A percentile compares a stretch with the other conserved stretches of the same genome.
Conservation (phyloP, 2,888 invertebrate species). For the Cheilosia impressa region DNA sequence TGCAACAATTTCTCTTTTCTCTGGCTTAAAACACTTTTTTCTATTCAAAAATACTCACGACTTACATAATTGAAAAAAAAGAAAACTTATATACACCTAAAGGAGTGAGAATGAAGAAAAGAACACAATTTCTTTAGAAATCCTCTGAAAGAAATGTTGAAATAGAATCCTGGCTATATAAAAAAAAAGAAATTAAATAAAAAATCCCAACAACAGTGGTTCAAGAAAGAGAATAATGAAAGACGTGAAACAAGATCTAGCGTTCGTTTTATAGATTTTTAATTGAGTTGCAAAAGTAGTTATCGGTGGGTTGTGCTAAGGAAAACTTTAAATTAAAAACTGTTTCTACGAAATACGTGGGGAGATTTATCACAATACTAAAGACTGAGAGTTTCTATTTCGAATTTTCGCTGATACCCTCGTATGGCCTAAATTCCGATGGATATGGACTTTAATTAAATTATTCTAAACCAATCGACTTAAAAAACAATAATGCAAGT, state of each 20-base stretch:
- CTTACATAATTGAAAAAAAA: background rate
- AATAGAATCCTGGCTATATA: slow-evolving; percentile 14
- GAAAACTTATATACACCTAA: background rate
- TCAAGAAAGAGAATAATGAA: background rate
- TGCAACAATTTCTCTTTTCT: slow-evolving; percentile 32
- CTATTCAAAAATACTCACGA: background rate
- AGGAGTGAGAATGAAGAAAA: slow-evolving; percentile 15
- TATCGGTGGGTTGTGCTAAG: slow-evolving; percentile 49
- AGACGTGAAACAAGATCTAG: background rate
- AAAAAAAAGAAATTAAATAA: background rate
- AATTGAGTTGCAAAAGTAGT: slow-evolving; percentile 68
- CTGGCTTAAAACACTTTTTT: slow-evolving; percentile 3
- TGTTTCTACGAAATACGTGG: slow-evolving; percentile 29
- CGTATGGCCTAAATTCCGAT: too few relatives aligned
- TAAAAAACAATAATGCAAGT: too few relatives aligned
- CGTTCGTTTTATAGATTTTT: slow-evolving; percentile 65
- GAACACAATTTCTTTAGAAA: slow-evolving; percentile 35
- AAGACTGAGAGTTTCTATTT: slow-evolving; percentile 1
- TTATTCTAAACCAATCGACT: too few relatives aligned
- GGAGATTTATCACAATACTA: slow-evolving; percentile 36
- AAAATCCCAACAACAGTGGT: background rate
- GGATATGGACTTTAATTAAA: too few relatives aligned
- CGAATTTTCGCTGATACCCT: too few relatives aligned
- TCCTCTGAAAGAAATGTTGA: slow-evolving; percentile 23
- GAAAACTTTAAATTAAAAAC: slow-evolving; percentile 65